Evolutionary conservation across 2,888 invertebrate genomes (phyloP), one percentile per base, ranked within the genome.

Genomic region (Acanthosepion lycidas): DNA sequence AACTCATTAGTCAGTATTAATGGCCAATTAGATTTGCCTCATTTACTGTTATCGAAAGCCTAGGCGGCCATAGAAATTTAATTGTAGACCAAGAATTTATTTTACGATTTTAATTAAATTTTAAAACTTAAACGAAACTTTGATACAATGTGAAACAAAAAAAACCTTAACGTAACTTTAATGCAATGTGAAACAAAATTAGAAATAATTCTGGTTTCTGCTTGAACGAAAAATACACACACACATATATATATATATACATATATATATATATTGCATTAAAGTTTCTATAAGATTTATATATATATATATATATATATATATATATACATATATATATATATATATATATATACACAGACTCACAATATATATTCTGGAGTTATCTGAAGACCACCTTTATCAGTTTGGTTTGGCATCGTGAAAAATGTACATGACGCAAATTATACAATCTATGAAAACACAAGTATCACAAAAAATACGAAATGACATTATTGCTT

Each of bases 361-460:
- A 78, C 78, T 3, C 0, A 78, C 18, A 12, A n/a, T n/a, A 78
- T 3, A 78, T 15, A n/a, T 23, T 15, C 12, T n/a, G 18, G n/a
- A 3, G n/a, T 78, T n/a, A 78, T 78, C 78, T 33, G n/a, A 33
- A 33, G 78, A 33, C 78, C n/a, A 78, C n/a, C 15, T 78, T 78
- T 15, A 78, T n/a, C 33, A 78, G 1, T n/a, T n/a, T 78, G n/a
- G 15, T 15, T 78, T 78, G 78, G 15, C 12, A n/a, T 9, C 9
- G 55, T 20, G 20, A 78, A 78, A 15, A n/a, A n/a, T 78, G 33
- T 78, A n/a, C 78, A 78, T 15, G n/a, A 78, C 78, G 9, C 78
- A 78, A 78, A 78, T 78, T 78, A 78, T 78, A n/a, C 33, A 78
- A 78, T 78, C 78, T n/a, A 78, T 78, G 78, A 78, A n/a, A n/a